A percentile compares a stretch with the other conserved stretches of the same genome.
Evolutionary conservation across 2,113 vertebrate genomes (phyloP).

Genomic region (Puntigrus tetrazona): DNA sequence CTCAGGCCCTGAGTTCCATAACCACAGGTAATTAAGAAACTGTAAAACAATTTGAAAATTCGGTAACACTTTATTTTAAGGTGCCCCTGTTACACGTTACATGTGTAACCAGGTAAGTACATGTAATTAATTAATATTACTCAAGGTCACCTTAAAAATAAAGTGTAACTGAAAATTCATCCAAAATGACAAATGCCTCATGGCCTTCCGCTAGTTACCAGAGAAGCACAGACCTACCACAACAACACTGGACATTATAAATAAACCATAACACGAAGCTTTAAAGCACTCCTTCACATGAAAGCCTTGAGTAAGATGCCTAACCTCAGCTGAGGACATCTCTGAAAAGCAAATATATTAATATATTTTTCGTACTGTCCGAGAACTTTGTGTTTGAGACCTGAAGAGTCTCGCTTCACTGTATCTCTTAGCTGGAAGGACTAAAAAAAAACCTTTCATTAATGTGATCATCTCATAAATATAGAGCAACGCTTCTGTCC

Average conservation of each 20-base stretch:
- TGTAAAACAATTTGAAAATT: background rate
- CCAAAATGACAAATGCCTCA: background rate
- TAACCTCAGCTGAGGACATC: background rate
- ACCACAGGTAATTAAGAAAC: background rate
- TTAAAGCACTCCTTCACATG: slow-evolving; percentile 18
- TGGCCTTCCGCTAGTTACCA: background rate
- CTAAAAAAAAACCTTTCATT: slow-evolving; percentile 19
- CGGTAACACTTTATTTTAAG: too few species aligned
- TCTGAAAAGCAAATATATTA: background rate
- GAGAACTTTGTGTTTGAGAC: background rate
- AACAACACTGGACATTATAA: slow-evolving; percentile 30
- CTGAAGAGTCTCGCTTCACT: background rate
- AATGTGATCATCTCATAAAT: slow-evolving; percentile 10
- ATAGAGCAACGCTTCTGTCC: background rate
- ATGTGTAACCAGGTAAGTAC: too few species aligned
- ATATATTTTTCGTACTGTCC: background rate
- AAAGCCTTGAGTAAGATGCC: background rate
- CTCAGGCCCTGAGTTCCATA: background rate
- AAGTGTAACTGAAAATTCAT: too few species aligned
- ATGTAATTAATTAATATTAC: too few species aligned
- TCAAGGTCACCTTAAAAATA: too few species aligned
- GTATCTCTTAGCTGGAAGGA: background rate
- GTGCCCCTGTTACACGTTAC: too few species aligned
- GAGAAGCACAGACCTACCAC: background rate
- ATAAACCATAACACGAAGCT: slow-evolving; percentile 43